Evolutionary conservation across 2,113 vertebrate genomes (phyloP).

Genomic region (Sus scrofa): T2T-Sscrofa CM000819.6:136244501-136245000

Average conservation of each 20-base stretch:
- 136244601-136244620: not conserved
- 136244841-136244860: not conserved
- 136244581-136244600: not conserved
- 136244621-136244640: not conserved
- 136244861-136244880: not conserved
- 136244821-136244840: constrained; percentile 19
- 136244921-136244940: not conserved
- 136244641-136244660: not conserved
- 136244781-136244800: not conserved
- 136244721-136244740: not conserved
- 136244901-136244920: not conserved
- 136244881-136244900: not conserved
- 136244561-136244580: not conserved
- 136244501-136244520: not conserved
- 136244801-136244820: not conserved
- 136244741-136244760: not conserved
- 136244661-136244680: not conserved
- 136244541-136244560: not conserved
- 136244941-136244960: too few relatives aligned
- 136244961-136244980: too few relatives aligned
- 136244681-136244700: not conserved
- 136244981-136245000: too few relatives aligned
- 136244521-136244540: not conserved
- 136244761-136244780: constrained; percentile 8
- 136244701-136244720: not conserved